Evolutionary conservation across 1,140 invertebrate species (phyloP), one percentile per base, ranked within the genome.

Genomic region (Heliconius hewitsoni): DNA sequence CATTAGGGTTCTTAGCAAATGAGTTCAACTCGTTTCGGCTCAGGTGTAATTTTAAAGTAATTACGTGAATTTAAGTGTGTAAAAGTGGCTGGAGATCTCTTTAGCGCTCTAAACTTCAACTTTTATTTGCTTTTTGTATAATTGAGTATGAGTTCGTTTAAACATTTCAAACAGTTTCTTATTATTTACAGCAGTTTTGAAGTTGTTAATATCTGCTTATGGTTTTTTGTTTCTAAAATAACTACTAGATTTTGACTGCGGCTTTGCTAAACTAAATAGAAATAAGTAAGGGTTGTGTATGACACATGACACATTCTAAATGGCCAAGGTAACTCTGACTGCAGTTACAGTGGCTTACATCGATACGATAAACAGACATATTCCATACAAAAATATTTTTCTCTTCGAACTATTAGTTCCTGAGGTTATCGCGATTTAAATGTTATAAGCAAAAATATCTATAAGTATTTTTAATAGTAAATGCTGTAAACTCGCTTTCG

Each of bases 1-100:
- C 83, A 88, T 89, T 89, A 89, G 82, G 85, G 84, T 79, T 79
- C 74, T 82, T 77, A 30, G 83, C 82, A 87, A 87, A 88, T 87
- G 85, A 88, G 87, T 87, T 82, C 76, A 83, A 81, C 83, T 76
- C 78, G 74, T 80, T 80, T 80, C 70, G 52, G 70, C 39, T 60
- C 74, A 57, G 74, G 70, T 80, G 74, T 80, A 80, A 80, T 76
- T 76, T 80, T 72, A 80, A 82, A 82, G 77, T 82, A 82, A 82
- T 82, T 82, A 80, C 76, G 76, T 76, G 78, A 80, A 72, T 76
- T 80, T 76, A 74, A 77, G 76, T 77, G 66, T 77, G 71, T 66
- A 30, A 66, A 66, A 66, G 60, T 66, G 27, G 60, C 60, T 66
- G 60, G 60, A 66, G 60, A 66, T 66, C 60, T 66, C 60, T 66